These are phyloP conservation scores for Cremastinae sp. DNA, from an alignment of 2,888 invertebrate species.

Conservation along the genomic window DNA sequence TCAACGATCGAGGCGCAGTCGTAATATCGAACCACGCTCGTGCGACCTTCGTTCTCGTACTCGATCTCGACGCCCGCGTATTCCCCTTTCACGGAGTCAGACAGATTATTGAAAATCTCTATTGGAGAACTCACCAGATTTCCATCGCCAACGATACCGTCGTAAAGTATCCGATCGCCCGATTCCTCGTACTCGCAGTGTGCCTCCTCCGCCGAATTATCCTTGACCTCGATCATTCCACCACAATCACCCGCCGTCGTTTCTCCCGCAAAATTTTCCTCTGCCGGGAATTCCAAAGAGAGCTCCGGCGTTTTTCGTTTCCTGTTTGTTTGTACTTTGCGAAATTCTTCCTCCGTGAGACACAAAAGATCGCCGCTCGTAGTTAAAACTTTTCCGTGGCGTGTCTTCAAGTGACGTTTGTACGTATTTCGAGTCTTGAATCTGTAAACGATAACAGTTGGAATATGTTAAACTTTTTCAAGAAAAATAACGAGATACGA, in stretches of 20 bases:
- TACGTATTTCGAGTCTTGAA: constrained; percentile 84
- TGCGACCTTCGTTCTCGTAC: constrained; percentile 8
- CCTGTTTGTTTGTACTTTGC: constrained; percentile 78
- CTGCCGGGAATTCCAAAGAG: constrained; percentile 55
- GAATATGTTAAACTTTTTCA: neutral
- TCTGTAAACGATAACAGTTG: constrained; percentile 67
- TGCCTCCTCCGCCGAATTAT: constrained; percentile 29
- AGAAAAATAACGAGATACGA: neutral
- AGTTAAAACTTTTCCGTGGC: constrained; percentile 83
- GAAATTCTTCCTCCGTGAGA: constrained; percentile 81
- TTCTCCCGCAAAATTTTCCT: constrained; percentile 30
- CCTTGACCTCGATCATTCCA: constrained; percentile 52
- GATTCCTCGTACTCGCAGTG: constrained; percentile 12
- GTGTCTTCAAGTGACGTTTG: constrained; percentile 83
- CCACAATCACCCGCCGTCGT: constrained; percentile 67
- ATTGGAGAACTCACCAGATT: constrained; percentile 6
- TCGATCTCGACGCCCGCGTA: constrained; percentile 9
- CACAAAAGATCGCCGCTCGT: constrained; percentile 81
- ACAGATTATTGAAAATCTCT: constrained; percentile 2
- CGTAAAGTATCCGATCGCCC: constrained; percentile 32
- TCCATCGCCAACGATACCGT: constrained; percentile 34
- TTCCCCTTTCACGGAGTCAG: neutral
- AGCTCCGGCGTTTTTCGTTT: constrained; percentile 69
- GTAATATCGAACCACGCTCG: constrained; percentile 6
- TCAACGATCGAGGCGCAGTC: constrained; percentile 5